phyloP scores from a whole-genome alignment of 2,113 vertebrate genomes.

The Albula goreensis region DNA sequence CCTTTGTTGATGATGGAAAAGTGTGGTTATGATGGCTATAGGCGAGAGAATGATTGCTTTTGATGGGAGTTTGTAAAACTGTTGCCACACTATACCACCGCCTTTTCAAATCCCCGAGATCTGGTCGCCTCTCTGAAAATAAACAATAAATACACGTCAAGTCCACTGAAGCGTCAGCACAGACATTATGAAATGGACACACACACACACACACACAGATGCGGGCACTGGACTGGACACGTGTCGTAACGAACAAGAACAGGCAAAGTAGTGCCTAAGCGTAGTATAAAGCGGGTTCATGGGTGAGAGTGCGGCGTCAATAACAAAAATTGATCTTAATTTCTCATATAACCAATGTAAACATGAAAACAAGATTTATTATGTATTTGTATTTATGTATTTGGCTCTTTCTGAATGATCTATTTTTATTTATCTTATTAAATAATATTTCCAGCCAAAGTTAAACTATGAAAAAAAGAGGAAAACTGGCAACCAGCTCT shows the following conservation, averaged over 20 bases:
- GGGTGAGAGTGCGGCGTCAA: not conserved
- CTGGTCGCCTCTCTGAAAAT: not conserved
- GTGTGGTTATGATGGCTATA: slow-evolving; percentile 22
- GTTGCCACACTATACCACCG: not conserved
- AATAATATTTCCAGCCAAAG: not conserved
- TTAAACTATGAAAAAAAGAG: not conserved
- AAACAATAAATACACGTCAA: slow-evolving; percentile 16
- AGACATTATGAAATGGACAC: slow-evolving; percentile 3
- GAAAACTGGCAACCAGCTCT: not conserved
- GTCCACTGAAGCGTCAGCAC: slow-evolving; percentile 4
- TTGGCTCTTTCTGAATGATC: not conserved
- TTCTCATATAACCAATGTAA: not conserved
- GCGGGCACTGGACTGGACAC: not conserved
- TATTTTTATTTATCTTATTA: not conserved
- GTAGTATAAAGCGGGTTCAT: not conserved
- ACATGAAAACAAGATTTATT: not conserved
- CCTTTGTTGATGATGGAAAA: slow-evolving; percentile 24
- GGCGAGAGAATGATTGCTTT: slow-evolving; percentile 18
- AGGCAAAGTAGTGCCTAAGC: not conserved
- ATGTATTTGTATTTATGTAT: not conserved
- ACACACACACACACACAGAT: slow-evolving; percentile 8
- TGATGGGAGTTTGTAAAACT: slow-evolving; percentile 13
- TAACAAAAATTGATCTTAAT: not conserved
- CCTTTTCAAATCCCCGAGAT: slow-evolving; percentile 1
- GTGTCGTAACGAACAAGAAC: not conserved